Base-by-base conservation (phyloP, 2,113 vertebrate genomes). In the Apus apus region DNA sequence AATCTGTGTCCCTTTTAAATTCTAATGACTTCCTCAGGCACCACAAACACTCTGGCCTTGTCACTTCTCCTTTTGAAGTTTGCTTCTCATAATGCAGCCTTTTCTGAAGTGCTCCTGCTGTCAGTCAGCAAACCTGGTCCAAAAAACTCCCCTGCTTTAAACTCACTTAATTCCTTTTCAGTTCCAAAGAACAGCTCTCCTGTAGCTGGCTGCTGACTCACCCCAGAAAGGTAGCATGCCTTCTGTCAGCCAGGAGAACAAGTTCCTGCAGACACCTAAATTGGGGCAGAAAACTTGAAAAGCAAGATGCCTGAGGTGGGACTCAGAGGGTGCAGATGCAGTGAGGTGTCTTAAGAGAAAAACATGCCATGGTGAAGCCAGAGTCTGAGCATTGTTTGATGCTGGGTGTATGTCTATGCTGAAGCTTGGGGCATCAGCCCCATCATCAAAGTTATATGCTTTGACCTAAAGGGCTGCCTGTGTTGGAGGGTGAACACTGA, bases 21-120 rank as follows among this genome's bases (percentile, higher is more conserved):
- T 96, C 86, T 96, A 96, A 97, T 97, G 54, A 95, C 96, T 97
- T 97, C 96, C 96, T 97, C 74, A 83, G 78, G 94, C 93, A 94
- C 81, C 80, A 83, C 92, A 95, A 95, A 95, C 90, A 96, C 93
- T 96, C 92, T 68, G 86, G 85, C 91, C 91, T 95, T 97, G 96
- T 96, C 96, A 88, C 67, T 92, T 89, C 36, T 95, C 60, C 80
- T 94, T 97, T 96, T 95, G 94, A 97, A 96, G 96, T 96, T 92
- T 81, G 32, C 77, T 90, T 83, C 78, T 93, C 76, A 95, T 94
- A 94, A 93, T 65, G 74, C 82, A 94, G 92, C 67, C 73, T 91
- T 92, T 95, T 95, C 93, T 95, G 91, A 95, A 91, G 85, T 1
- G 5, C 87, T 86, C 56, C 77, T 70, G 46, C 89, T 94, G 72